Base-by-base conservation (phyloP, 2,888 invertebrate genomes). In the Galerucella nymphaeae region DNA sequence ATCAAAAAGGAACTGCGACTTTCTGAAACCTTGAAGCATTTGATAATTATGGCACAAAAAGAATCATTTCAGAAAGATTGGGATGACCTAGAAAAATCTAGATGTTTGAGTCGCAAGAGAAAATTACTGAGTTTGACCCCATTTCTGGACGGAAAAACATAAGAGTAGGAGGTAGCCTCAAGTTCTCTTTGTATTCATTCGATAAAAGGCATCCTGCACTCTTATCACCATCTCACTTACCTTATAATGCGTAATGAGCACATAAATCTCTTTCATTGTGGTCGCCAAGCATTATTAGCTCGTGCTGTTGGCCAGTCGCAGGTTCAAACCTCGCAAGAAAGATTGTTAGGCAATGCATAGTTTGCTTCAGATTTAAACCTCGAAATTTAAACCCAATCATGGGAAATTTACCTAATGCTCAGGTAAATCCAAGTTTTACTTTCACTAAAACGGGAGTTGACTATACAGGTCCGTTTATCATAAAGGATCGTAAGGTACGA, bases 161-260 rank as follows among this genome's bases (percentile, higher is more conserved):
- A 14, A 48, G 48, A 48, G 42, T 42, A 42, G 42, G 42, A 42
- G 42, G 42, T 42, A 2, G 42, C 42, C 42, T 42, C 42, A 48
- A 48, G 48, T 48, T 48, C 48, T 48, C 48, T 48, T 48, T 14
- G 13, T 48, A 48, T 48, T 48, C 48, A 48, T 48, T 48, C 48
- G 48, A 48, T 14, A 48, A 48, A 48, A 48, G 48, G 48, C 48
- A 48, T 48, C 48, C 48, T 48, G 48, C 14, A 48, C 48, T 48
- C 4, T 48, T 48, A 14, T 48, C 48, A 48, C 48, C 48, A 14
- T 1, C 48, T 48, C 48, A 48, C 48, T 14, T 14, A 48, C 48
- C 48, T 48, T 48, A 48, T 48, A 13, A 48, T 48, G 48, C 48
- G 48, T 48, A 9, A 48, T 11, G 48, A 48, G 48, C 48, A 48